Conservation (phyloP, 2,888 invertebrate species). For the Epinotia bilunana region DNA sequence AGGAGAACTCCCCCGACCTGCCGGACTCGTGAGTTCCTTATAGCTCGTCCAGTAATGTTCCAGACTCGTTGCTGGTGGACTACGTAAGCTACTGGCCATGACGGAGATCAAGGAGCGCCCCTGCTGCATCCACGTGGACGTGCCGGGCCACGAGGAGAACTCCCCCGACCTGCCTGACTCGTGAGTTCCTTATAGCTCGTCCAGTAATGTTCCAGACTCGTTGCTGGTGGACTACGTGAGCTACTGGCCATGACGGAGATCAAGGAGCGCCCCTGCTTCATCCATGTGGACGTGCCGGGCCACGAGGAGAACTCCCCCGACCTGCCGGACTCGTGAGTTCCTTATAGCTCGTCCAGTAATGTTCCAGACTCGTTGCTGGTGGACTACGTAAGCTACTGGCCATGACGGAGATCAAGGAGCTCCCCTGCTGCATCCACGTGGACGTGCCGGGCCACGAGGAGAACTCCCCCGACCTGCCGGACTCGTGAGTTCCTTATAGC, state of each 20-base stretch:
- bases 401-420: too few species aligned
- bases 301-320: conserved; percentile 93
- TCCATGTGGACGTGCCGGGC: conserved; percentile 94
- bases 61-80: too few species aligned
- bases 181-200: conserved; percentile 80
- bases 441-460: conserved; percentile 95
- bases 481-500: conserved; percentile 85
- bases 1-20: too few species aligned
- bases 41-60: too few species aligned
- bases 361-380: too few species aligned
- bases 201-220: conserved; percentile 27
- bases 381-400: neutral
- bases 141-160: conserved; percentile 94
- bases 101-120: conserved; percentile 55
- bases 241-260: too few species aligned
- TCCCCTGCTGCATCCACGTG: conserved; percentile 92
- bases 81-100: neutral
- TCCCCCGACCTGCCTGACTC: conserved; percentile 89
- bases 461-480: conserved; percentile 89
- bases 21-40: too few species aligned
- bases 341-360: too few species aligned
- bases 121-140: conserved; percentile 94
- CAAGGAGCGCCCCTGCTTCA: conserved; percentile 85
- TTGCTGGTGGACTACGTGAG: neutral
- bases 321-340: conserved; percentile 89